A percentile compares a stretch with the other conserved stretches of the same genome.
Evolutionary conservation across 2,113 vertebrate genomes (phyloP).

Genomic region (Grantiella picta): DNA sequence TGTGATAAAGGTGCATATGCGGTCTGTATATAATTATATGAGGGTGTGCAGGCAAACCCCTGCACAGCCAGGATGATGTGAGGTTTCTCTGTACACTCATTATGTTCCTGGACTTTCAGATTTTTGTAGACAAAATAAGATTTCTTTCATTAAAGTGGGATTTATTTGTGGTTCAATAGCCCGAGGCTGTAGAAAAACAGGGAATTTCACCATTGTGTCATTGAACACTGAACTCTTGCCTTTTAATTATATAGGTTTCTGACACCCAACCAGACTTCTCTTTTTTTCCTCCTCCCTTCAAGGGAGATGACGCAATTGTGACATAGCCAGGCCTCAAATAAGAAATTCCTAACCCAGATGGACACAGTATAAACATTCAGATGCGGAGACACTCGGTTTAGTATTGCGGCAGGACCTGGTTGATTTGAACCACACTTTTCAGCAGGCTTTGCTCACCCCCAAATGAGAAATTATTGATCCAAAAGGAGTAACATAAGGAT

Average conservation of each 20-base stretch:
- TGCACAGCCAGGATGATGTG: slow-evolving; percentile 34
- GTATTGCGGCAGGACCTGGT: background rate
- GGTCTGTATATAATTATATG: slow-evolving; percentile 63
- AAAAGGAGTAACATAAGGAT: slow-evolving; percentile 36
- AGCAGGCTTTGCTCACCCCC: background rate
- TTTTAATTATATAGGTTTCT: slow-evolving; percentile 59
- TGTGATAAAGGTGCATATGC: slow-evolving; percentile 65
- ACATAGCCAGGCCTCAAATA: slow-evolving; percentile 16
- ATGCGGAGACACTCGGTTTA: slow-evolving; percentile 1
- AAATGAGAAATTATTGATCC: slow-evolving; percentile 50
- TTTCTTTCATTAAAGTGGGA: slow-evolving; percentile 65
- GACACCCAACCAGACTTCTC: slow-evolving; percentile 41
- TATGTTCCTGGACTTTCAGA: slow-evolving; percentile 47
- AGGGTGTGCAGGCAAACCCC: slow-evolving; percentile 45
- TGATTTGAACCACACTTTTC: slow-evolving; percentile 30
- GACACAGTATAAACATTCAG: slow-evolving; percentile 22
- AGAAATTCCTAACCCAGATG: slow-evolving; percentile 47
- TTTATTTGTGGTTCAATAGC: slow-evolving; percentile 61
- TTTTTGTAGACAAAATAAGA: slow-evolving; percentile 67
- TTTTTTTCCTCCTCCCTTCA: background rate
- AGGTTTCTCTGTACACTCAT: slow-evolving; percentile 41
- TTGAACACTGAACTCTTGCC: slow-evolving; percentile 34
- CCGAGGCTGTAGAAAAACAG: slow-evolving; percentile 43
- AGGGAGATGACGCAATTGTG: slow-evolving; percentile 45
- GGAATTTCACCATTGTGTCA: slow-evolving; percentile 44